Base-by-base conservation (phyloP, 2,797 vertebrate genomes). In the Paguma larvata region DNA sequence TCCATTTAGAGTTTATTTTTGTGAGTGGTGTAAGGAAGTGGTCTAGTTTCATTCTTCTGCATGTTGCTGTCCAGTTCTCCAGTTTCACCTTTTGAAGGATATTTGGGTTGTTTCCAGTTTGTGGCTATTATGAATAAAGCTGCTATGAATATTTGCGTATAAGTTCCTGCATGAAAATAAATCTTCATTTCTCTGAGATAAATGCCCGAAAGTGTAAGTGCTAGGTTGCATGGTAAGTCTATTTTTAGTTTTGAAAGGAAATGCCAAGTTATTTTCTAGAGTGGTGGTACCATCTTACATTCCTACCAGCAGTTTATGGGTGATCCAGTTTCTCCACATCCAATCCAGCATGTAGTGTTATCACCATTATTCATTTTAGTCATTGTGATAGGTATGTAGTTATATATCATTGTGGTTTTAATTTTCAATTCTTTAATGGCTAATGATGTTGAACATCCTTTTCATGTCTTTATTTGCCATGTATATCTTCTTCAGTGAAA, bases 101-200 rank as follows among this genome's bases (percentile, higher is more conserved):
- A 77, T 89, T 21, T 92, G 38, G 21, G 11, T 70, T 90, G 72
- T 70, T 73, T 88, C 68, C 41, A 65, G 32, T 70, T 75, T 85
- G 48, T 30, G 32, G 23, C 56, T 85, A 44, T 63, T 79, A 88
- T 68, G 13, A 91, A 91, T 72, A 87, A 93, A 87, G 44, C 19
- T 94, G n/a, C 21, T 51, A 59, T 79, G 12, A 93, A 32, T 73
- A 84, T 91, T 85, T 63, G 34, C 41, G 21, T 89, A 15, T 56
- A 93, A 67, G 63, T 85, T 91, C 70, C 70, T 84, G 21, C 48
- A 88, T 48, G 53, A 97, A 94, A 95, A 59, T 79, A 97, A 88
- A 30, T 67, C 34, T 91, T 95, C 6, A 53, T 87, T 93, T 89
- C 46, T 87, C 62, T 67, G 72, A 34, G 62, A 92, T 82, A 97